phyloP scores from a whole-genome alignment of 2,888 invertebrate genomes.

The Junonia oenone region DNA sequence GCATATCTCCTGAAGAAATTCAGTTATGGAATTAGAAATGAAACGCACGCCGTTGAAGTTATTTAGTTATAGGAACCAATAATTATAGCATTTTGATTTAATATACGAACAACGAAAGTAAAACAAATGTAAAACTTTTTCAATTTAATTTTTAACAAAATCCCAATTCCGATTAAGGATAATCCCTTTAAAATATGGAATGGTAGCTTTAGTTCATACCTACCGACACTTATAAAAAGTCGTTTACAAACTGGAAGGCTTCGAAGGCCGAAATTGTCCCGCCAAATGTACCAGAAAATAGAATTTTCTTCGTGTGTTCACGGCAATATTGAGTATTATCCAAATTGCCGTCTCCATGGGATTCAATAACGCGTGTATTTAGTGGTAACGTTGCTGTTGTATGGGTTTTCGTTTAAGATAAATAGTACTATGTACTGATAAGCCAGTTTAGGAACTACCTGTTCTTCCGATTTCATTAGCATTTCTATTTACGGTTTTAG shows the following conservation, averaged over 20 bases:
- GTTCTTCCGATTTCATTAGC: too few relatives aligned
- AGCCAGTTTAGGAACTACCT: too few relatives aligned
- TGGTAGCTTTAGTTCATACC: conserved; percentile 3
- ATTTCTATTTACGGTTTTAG: too few relatives aligned
- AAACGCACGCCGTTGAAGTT: too few relatives aligned
- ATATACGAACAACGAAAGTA: too few relatives aligned
- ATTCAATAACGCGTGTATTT: conserved; percentile 29
- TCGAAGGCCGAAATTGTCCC: conserved; percentile 11
- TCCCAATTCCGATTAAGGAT: not conserved
- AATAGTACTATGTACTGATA: not conserved
- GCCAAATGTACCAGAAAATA: conserved; percentile 66
- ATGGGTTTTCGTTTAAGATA: not conserved
- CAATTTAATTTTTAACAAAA: not conserved
- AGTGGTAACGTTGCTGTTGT: not conserved
- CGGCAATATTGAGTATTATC: conserved; percentile 42
- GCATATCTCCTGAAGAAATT: too few relatives aligned
- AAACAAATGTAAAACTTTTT: not conserved
- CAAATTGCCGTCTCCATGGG: conserved; percentile 24
- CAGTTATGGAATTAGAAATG: too few relatives aligned
- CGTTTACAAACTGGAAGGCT: conserved; percentile 17
- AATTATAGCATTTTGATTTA: too few relatives aligned
- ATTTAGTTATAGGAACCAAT: too few relatives aligned
- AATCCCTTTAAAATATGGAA: conserved; percentile 1
- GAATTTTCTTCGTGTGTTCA: conserved; percentile 53
- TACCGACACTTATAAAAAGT: conserved; percentile 11